A percentile compares a stretch with the other conserved stretches of the same genome.
Evolutionary conservation across 2,113 vertebrate genomes (phyloP).

Genomic region (Alexandromys fortis): DNA sequence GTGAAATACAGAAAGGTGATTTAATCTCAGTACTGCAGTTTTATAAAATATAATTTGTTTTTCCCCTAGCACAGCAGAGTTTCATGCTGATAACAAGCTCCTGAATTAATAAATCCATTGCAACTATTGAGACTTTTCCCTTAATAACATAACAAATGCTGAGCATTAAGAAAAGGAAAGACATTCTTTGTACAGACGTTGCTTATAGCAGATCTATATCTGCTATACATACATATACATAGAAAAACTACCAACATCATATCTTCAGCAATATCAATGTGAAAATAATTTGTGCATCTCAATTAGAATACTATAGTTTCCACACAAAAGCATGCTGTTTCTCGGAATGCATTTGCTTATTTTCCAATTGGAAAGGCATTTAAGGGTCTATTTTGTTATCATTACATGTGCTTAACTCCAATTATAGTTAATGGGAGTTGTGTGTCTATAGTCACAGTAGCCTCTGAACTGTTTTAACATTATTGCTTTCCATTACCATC

Average conservation of each 20-base stretch:
- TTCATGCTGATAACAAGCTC: slow-evolving; percentile 82
- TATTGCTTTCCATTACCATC: slow-evolving; percentile 77
- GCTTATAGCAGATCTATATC: slow-evolving; percentile 49
- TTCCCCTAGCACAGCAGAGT: slow-evolving; percentile 77
- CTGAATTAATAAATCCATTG: slow-evolving; percentile 84
- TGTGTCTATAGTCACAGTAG: slow-evolving; percentile 74
- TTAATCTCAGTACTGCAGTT: slow-evolving; percentile 81
- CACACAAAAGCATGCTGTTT: slow-evolving; percentile 63
- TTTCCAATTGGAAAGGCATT: slow-evolving; percentile 74
- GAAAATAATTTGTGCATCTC: slow-evolving; percentile 59
- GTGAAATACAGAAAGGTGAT: slow-evolving; percentile 80
- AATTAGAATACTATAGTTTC: slow-evolving; percentile 66
- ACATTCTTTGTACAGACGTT: slow-evolving; percentile 56
- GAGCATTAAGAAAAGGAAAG: slow-evolving; percentile 74
- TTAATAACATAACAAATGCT: slow-evolving; percentile 83
- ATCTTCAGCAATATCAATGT: slow-evolving; percentile 43
- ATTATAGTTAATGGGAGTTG: slow-evolving; percentile 78
- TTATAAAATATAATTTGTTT: slow-evolving; percentile 83
- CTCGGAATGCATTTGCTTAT: slow-evolving; percentile 66
- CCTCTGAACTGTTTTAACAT: slow-evolving; percentile 73
- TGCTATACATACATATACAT: too few relatives aligned
- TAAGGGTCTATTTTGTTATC: slow-evolving; percentile 72
- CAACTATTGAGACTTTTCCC: slow-evolving; percentile 80
- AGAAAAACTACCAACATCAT: not conserved
- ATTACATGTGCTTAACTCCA: slow-evolving; percentile 75